Percentiles rank a stretch among this genome's conserved stretches.
Evolutionary conservation across 92 coral and sea anemone genomes (phyloP).

Genomic region (Epizoanthus rinbou): DNA sequence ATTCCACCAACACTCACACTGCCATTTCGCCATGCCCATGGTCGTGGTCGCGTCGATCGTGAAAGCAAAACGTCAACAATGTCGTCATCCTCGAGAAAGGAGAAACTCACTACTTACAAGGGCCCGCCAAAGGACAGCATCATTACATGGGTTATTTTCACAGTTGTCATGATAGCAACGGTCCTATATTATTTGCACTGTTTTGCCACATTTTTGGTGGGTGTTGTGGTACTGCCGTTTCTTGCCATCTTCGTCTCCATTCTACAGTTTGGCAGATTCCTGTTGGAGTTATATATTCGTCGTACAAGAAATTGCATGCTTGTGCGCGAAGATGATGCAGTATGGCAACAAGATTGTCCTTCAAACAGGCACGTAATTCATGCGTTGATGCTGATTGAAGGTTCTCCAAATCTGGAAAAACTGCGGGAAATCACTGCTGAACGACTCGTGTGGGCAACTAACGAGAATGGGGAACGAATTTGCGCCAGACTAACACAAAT

Average conservation of each 20-base stretch:
- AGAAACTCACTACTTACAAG: neutral
- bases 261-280: slow-evolving; percentile 58
- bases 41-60: no score
- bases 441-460: slow-evolving; percentile 79
- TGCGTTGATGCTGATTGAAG: slow-evolving; percentile 85
- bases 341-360: slow-evolving; percentile 96
- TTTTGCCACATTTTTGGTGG: slow-evolving; percentile 50
- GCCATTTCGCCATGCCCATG: neutral
- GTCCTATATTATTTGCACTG: slow-evolving; percentile 51
- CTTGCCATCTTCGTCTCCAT: slow-evolving; percentile 53
- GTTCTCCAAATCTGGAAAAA: slow-evolving; percentile 75
- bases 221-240: slow-evolving; percentile 63
- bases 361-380: slow-evolving; percentile 89
- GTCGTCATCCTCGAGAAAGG: slow-evolving; percentile 33
- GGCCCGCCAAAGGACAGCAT: neutral
- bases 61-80: slow-evolving; percentile 21
- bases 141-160: neutral
- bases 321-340: slow-evolving; percentile 90
- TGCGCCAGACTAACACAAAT: slow-evolving; percentile 84
- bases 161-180: slow-evolving; percentile 39
- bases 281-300: slow-evolving; percentile 58
- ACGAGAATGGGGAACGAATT: slow-evolving; percentile 76
- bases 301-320: slow-evolving; percentile 64
- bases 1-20: slow-evolving; percentile 3
- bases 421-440: slow-evolving; percentile 72